A percentile compares a stretch with the other conserved stretches of the same genome.
Conservation (phyloP, 2,888 invertebrate species). For the Ophion ventricosus region DNA sequence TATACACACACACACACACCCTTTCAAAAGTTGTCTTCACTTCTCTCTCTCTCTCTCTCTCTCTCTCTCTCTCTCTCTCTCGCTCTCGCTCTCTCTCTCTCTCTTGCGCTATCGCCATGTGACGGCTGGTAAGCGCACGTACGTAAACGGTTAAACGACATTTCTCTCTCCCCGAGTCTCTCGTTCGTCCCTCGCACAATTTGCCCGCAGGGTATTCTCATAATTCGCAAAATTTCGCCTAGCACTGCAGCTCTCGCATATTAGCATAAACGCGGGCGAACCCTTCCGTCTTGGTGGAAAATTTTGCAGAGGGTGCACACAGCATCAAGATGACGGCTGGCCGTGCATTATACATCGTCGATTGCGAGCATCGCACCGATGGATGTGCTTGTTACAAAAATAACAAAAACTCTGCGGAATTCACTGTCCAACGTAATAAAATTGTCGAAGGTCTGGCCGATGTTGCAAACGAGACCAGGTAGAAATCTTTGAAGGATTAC, state of each 20-base stretch:
- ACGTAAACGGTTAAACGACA: conserved; percentile 26
- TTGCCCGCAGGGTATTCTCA: conserved; percentile 32
- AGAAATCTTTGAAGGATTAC: neutral
- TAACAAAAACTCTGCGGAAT: conserved; percentile 30
- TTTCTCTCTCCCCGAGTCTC: conserved; percentile 19
- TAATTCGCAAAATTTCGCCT: conserved; percentile 53
- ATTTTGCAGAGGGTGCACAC: conserved; percentile 37
- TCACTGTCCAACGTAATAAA: conserved; percentile 2
- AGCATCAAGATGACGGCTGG: conserved; percentile 36
- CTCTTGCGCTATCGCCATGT: conserved; percentile 6
- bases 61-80: neutral
- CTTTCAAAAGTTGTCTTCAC: conserved; percentile 14
- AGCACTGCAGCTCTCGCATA: conserved; percentile 41
- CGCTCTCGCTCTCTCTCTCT: neutral
- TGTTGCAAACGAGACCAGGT: neutral
- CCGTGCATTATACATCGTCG: conserved; percentile 7
- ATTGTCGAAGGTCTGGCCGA: neutral
- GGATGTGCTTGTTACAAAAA: conserved; percentile 44
- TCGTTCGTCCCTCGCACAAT: conserved; percentile 36
- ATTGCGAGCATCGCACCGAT: neutral
- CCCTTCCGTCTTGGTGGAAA: conserved; percentile 25
- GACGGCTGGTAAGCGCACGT: conserved; percentile 9
- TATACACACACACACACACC: no score
- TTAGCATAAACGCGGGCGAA: conserved; percentile 51
- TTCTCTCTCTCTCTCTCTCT: neutral